phyloP scores from a whole-genome alignment of 2,888 invertebrate species.

The Epirrhoe alternata region DNA sequence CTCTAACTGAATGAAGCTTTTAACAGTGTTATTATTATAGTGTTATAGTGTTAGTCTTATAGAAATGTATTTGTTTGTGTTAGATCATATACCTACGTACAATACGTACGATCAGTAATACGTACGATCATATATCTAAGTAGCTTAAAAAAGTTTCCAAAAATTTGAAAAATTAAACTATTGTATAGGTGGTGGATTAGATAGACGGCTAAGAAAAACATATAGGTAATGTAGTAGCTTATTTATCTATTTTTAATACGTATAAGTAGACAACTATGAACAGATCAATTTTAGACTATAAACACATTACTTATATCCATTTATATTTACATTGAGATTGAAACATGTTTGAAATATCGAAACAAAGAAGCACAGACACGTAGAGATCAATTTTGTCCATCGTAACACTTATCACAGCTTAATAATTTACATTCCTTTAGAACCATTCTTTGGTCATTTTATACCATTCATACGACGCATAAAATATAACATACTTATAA shows the following conservation, averaged over 20 bases:
- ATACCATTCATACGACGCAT: slow-evolving; percentile 30
- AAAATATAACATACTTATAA: neutral
- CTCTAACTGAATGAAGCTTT: slow-evolving; percentile 12
- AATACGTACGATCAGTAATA: too few species aligned
- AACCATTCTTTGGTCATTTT: slow-evolving; percentile 70
- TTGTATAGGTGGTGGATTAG: neutral
- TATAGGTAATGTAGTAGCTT: slow-evolving; percentile 22
- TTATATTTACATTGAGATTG: slow-evolving; percentile 56
- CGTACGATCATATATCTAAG: too few species aligned
- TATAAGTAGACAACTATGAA: slow-evolving; percentile 66
- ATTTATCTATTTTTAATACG: slow-evolving; percentile 56
- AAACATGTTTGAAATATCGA: slow-evolving; percentile 39
- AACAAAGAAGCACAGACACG: slow-evolving; percentile 37
- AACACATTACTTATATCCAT: slow-evolving; percentile 33
- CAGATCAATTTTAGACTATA: slow-evolving; percentile 52
- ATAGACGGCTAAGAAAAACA: slow-evolving; percentile 31
- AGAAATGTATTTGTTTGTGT: too few species aligned
- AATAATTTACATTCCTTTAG: slow-evolving; percentile 72
- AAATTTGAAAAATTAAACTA: neutral
- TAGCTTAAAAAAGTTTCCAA: neutral
- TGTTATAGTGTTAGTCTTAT: too few species aligned
- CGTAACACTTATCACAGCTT: slow-evolving; percentile 79
- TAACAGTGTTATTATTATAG: neutral
- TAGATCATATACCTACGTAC: too few species aligned
- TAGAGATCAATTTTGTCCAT: slow-evolving; percentile 47